Conservation (phyloP, 2,888 invertebrate species). For the Meloe dianella region DNA sequence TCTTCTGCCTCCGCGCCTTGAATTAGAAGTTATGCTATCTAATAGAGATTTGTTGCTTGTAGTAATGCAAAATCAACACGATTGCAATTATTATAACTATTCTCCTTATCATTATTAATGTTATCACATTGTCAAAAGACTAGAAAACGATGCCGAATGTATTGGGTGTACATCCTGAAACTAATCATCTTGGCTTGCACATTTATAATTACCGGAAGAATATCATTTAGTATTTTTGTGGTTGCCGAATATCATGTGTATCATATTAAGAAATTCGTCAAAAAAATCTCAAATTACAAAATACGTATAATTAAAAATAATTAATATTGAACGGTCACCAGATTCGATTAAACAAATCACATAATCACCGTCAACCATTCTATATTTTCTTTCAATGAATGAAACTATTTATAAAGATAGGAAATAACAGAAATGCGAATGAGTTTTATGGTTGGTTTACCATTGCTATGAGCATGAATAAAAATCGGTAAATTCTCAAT, state of each 20-base stretch:
- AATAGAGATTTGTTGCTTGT: too few species aligned
- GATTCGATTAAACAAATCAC: conserved; percentile 24
- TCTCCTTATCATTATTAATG: too few species aligned
- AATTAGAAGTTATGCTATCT: too few species aligned
- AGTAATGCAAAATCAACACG: too few species aligned
- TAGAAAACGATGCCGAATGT: too few species aligned
- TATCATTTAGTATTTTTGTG: conserved; percentile 12
- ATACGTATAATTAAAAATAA: conserved; percentile 26
- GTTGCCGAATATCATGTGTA: conserved; percentile 8
- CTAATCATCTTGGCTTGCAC: not conserved
- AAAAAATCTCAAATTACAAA: conserved; percentile 19
- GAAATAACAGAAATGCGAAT: conserved; percentile 16
- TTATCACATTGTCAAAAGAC: too few species aligned
- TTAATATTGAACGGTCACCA: conserved; percentile 17
- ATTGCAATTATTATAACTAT: too few species aligned
- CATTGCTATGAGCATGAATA: conserved; percentile 32
- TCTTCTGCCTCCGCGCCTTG: too few species aligned
- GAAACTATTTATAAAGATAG: conserved; percentile 22
- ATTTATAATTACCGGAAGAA: conserved; percentile 1
- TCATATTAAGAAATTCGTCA: conserved; percentile 1
- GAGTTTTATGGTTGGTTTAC: conserved; percentile 31
- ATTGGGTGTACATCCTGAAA: too few species aligned
- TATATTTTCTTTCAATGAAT: conserved; percentile 29
- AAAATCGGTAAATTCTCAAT: conserved; percentile 34
- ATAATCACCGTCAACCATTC: conserved; percentile 23